Evolutionary conservation across 1,140 invertebrate genomes (phyloP).

Genomic region (Triops cancriformis): DNA sequence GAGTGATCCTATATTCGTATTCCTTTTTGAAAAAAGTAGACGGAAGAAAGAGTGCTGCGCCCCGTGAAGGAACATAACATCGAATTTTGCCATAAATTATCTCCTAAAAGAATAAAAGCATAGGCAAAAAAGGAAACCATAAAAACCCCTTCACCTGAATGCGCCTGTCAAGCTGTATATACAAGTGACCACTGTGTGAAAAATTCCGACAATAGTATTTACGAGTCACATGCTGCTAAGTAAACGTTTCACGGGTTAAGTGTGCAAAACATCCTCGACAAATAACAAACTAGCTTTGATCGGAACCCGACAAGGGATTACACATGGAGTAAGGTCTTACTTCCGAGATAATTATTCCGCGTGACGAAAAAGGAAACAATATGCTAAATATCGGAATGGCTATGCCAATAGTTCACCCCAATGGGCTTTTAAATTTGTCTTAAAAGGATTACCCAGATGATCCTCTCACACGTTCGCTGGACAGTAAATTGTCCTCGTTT

Average conservation of each 20-base stretch:
- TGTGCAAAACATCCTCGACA: not conserved
- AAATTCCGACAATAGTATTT: not conserved
- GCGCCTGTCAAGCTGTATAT: not conserved
- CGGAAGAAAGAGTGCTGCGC: not conserved
- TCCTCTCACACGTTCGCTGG: too few relatives aligned
- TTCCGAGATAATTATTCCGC: too few relatives aligned
- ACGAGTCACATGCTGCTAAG: not conserved
- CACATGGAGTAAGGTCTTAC: too few relatives aligned
- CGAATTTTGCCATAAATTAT: not conserved
- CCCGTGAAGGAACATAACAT: not conserved
- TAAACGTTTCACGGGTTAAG: conserved; percentile 13
- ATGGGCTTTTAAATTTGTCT: too few relatives aligned
- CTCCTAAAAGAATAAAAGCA: not conserved
- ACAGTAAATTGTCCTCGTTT: too few relatives aligned
- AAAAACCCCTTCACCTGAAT: not conserved
- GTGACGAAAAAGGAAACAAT: too few relatives aligned
- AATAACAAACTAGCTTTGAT: not conserved
- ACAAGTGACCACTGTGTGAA: not conserved
- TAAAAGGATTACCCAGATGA: too few relatives aligned
- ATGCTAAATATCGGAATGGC: too few relatives aligned
- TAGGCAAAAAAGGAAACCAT: not conserved
- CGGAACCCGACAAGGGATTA: not conserved
- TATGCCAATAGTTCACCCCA: too few relatives aligned
- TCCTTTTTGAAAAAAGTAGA: too few relatives aligned
- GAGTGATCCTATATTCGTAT: too few relatives aligned